Conservation (phyloP, 1,140 invertebrate species). For the Helicoverpa zea region DNA sequence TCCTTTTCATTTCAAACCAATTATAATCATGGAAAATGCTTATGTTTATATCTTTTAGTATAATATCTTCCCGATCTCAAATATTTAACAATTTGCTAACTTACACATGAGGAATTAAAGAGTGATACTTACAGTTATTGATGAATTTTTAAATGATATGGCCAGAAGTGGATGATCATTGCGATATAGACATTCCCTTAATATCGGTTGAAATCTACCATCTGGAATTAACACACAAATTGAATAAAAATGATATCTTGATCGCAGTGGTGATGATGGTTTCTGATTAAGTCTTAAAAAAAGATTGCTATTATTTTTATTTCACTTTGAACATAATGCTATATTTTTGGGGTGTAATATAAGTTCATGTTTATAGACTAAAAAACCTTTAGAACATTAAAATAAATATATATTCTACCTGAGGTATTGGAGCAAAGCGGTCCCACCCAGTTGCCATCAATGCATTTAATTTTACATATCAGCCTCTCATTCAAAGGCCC, state of each 20-base stretch:
- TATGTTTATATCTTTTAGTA: too few relatives aligned
- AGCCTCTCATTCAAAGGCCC: conserved; percentile 89
- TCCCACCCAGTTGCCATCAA: conserved; percentile 93
- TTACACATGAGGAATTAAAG: neutral
- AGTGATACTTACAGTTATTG: conserved; percentile 71
- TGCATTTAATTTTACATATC: conserved; percentile 93
- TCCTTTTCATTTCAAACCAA: too few relatives aligned
- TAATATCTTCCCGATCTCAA: too few relatives aligned
- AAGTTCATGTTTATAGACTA: too few relatives aligned
- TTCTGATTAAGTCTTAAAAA: too few relatives aligned
- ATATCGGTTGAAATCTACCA: conserved; percentile 81
- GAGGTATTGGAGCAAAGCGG: conserved; percentile 85
- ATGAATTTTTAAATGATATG: conserved; percentile 81
- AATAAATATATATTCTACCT: conserved; percentile 58
- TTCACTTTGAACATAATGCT: too few relatives aligned
- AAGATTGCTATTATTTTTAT: too few relatives aligned
- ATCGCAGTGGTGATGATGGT: neutral
- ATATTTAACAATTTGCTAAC: too few relatives aligned
- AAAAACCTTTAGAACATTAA: too few relatives aligned
- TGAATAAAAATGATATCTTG: neutral
- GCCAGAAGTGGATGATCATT: conserved; percentile 76
- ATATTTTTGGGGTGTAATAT: too few relatives aligned
- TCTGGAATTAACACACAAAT: conserved; percentile 63
- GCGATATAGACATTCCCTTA: conserved; percentile 78
- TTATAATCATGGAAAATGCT: too few relatives aligned